Evolutionary conservation across 2,797 vertebrate species (phyloP), one percentile per base, ranked within the genome.

Genomic region (Coreius guichenoti): DNA sequence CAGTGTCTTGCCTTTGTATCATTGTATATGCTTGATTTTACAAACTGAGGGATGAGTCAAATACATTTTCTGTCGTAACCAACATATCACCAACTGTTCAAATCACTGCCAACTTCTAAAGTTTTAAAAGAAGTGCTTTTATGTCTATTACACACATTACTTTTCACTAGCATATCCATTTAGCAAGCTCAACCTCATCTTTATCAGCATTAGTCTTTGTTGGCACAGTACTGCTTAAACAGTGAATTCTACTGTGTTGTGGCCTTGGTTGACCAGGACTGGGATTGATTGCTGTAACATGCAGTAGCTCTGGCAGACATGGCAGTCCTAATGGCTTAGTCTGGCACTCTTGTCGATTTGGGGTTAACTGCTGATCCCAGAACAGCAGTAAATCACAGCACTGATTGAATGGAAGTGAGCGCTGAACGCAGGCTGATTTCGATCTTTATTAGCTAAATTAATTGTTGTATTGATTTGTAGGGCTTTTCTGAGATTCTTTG

Each of bases 401-500:
- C 82, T 70, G 65, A 84, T 23, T 84, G 19, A 78, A 69, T 78
- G 31, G n/a, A 51, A 80, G n/a, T 36, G 14, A 47, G 58, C 69
- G 29, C 19, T 51, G 43, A 39, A n/a, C 29, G 23, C 23, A 19
- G 17, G 13, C 69, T 63, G 17, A 39, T 65, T 83, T 73, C 14
- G 23, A 23, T 45, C 68, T 84, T 47, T 56, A 36, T 45, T 33
- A 11, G n/a, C 47, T 51, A 33, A 81, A 80, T 81, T 0, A 75
- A 87, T 31, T 70, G 69, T n/a, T 70, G 29, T 84, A 81, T 85
- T 65, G 78, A 84, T 87, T 85, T 69, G 43, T 8, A 4, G 49
- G 26, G 54, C 21, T 54, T 63, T 68, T 33, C 49, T 79, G 63
- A 17, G 61, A 47, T 23, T 70, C 3, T 51, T 36, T 56, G 61